A percentile compares a stretch with the other conserved stretches of the same genome.
phyloP scores from a whole-genome alignment of 2,888 invertebrate genomes.

The Hyles lineata region DNA sequence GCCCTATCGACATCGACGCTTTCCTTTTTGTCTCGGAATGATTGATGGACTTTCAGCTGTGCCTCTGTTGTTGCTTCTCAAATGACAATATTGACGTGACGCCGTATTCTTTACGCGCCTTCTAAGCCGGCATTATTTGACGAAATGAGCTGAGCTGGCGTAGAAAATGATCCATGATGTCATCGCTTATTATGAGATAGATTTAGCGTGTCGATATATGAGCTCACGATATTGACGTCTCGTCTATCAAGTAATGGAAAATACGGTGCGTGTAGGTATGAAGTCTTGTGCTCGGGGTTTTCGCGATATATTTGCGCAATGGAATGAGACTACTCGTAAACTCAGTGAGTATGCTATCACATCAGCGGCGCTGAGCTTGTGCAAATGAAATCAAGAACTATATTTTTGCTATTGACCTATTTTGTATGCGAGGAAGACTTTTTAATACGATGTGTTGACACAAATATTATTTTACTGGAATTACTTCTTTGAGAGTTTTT shows the following conservation, averaged over 20 bases:
- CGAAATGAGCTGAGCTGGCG: constrained; percentile 29
- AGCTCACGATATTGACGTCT: constrained; percentile 25
- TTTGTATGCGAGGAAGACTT: constrained; percentile 21
- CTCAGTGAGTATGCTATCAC: constrained; percentile 45
- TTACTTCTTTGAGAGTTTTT: not conserved
- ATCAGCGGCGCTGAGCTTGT: constrained; percentile 35
- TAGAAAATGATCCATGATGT: constrained; percentile 37
- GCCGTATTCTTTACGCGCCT: constrained; percentile 47
- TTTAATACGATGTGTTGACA: not conserved
- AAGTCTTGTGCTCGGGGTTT: constrained; percentile 31
- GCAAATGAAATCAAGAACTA: constrained; percentile 40
- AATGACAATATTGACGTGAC: constrained; percentile 62
- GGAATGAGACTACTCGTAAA: constrained; percentile 49
- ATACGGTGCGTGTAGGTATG: constrained; percentile 25
- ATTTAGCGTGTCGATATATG: constrained; percentile 26
- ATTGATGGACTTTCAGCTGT: constrained; percentile 68
- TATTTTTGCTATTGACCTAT: constrained; percentile 29
- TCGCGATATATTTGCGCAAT: constrained; percentile 33
- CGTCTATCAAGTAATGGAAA: constrained; percentile 27
- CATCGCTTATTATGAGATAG: constrained; percentile 36
- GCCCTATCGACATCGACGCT: constrained; percentile 65
- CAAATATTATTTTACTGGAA: not conserved
- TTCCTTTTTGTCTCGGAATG: constrained; percentile 71
- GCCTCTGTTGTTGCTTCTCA: constrained; percentile 50
- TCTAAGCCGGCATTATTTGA: constrained; percentile 37